A percentile compares a stretch with the other conserved stretches of the same genome.
Conservation (phyloP, 2,888 invertebrate species). For the Schizotus pectinicornis region DNA sequence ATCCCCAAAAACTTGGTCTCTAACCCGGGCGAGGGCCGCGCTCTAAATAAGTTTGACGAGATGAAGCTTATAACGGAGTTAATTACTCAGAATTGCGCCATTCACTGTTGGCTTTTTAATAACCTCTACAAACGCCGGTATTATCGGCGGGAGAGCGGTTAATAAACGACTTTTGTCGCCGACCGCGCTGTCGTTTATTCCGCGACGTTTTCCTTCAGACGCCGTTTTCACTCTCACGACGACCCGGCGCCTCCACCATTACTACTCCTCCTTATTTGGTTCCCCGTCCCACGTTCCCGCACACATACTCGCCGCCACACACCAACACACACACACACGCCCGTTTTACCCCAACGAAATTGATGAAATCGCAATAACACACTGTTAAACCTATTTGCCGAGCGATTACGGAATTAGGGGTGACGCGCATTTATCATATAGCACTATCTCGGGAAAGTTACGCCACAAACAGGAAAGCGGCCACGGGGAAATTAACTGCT, state of each 20-base stretch:
- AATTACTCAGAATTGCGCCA: slow-evolving; percentile 7
- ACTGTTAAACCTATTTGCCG: slow-evolving; percentile 18
- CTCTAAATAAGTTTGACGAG: not conserved
- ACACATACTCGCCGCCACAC: not conserved
- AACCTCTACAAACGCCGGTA: not conserved
- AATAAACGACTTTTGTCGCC: slow-evolving; percentile 24
- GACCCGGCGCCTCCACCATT: slow-evolving; percentile 28
- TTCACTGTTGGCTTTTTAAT: slow-evolving; percentile 12
- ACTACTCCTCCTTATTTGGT: slow-evolving; percentile 11
- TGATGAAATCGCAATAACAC: slow-evolving; percentile 22
- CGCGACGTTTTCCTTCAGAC: slow-evolving; percentile 1
- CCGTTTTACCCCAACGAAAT: slow-evolving; percentile 9
- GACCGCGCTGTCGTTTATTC: slow-evolving; percentile 5
- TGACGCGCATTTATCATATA: slow-evolving; percentile 11
- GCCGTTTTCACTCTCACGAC: slow-evolving; percentile 30
- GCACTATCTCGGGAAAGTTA: too few species aligned
- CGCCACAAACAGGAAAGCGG: too few species aligned
- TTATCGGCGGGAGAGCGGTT: slow-evolving; percentile 17
- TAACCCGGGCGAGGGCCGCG: not conserved
- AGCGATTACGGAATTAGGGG: slow-evolving; percentile 19
- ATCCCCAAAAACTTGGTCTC: not conserved
- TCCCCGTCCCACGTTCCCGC: slow-evolving; percentile 1
- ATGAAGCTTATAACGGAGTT: slow-evolving; percentile 6
- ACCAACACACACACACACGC: slow-evolving; percentile 2
- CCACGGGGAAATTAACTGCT: too few species aligned